phyloP scores from a whole-genome alignment of 1,140 invertebrate species.

The Aphelinus atriplicis region DNA sequence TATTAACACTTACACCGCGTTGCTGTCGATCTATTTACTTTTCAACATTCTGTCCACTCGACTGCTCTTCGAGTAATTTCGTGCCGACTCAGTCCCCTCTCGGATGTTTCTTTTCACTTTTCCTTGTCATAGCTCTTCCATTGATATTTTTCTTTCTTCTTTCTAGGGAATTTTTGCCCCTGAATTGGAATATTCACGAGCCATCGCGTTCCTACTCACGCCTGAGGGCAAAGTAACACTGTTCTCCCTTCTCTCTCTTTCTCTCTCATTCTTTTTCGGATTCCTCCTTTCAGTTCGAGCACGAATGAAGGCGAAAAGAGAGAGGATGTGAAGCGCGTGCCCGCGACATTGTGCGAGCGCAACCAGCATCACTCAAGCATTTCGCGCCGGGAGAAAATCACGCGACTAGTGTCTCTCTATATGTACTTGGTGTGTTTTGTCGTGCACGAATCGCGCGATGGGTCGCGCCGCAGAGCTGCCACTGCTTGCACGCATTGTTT shows the following conservation, averaged over 20 bases:
- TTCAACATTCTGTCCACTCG: constrained; percentile 31
- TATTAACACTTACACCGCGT: too few species aligned
- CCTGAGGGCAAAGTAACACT: constrained; percentile 10
- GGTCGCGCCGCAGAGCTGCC: neutral
- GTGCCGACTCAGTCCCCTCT: constrained; percentile 19
- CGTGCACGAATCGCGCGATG: too few species aligned
- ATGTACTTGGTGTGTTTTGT: too few species aligned
- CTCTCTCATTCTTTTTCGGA: neutral
- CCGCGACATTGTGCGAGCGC: constrained; percentile 24
- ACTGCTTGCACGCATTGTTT: neutral
- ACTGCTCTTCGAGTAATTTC: constrained; percentile 33
- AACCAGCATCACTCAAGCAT: constrained; percentile 41
- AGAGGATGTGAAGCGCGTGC: neutral
- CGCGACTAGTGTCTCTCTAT: neutral
- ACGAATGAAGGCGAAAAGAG: neutral
- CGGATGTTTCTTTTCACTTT: constrained; percentile 30
- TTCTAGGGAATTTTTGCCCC: neutral
- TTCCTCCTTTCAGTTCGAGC: neutral
- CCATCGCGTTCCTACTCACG: constrained; percentile 9
- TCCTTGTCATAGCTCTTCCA: neutral
- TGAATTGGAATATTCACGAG: constrained; percentile 18
- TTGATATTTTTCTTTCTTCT: neutral
- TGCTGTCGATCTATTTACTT: neutral
- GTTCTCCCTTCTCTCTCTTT: neutral
- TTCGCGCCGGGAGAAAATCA: constrained; percentile 34